Percentiles rank a stretch among this genome's conserved stretches.
Conservation (phyloP, 2,113 vertebrate genomes). For the Grammomys dolichurus region DNA sequence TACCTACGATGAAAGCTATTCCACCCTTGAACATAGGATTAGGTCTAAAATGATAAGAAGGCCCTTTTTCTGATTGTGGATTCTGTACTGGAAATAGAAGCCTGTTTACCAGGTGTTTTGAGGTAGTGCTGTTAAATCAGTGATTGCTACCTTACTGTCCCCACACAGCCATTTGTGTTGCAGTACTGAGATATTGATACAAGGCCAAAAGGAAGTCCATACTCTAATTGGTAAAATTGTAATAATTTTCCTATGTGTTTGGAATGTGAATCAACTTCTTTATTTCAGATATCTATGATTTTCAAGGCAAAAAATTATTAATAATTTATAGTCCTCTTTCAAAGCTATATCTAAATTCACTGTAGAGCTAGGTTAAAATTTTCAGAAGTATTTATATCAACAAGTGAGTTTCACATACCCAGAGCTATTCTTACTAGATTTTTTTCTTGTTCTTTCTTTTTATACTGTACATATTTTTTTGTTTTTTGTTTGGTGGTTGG, state of each 20-base stretch:
- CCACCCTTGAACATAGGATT: neutral
- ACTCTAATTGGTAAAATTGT: constrained; percentile 55
- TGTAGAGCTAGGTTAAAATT: constrained; percentile 8
- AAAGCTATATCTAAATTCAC: neutral
- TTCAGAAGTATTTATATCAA: constrained; percentile 21
- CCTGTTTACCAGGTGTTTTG: neutral
- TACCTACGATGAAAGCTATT: neutral
- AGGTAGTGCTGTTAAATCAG: neutral
- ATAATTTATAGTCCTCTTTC: neutral
- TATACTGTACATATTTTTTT: neutral
- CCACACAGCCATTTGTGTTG: constrained; percentile 29
- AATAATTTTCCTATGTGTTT: constrained; percentile 60
- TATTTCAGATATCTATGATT: constrained; percentile 1
- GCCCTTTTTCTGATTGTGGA: constrained; percentile 1
- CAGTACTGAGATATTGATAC: constrained; percentile 40
- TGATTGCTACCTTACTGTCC: constrained; percentile 54
- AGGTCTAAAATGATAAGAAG: neutral
- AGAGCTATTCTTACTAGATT: neutral
- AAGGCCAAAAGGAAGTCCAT: neutral
- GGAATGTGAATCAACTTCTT: neutral
- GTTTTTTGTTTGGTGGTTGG: neutral
- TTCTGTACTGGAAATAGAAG: constrained; percentile 51
- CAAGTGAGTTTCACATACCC: neutral
- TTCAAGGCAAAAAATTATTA: constrained; percentile 22
- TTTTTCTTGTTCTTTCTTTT: neutral